Percentiles rank a stretch among this genome's conserved stretches.
Evolutionary conservation across 92 coral and sea anemone genomes (phyloP).

Genomic region (Nematostella vectensis): DNA sequence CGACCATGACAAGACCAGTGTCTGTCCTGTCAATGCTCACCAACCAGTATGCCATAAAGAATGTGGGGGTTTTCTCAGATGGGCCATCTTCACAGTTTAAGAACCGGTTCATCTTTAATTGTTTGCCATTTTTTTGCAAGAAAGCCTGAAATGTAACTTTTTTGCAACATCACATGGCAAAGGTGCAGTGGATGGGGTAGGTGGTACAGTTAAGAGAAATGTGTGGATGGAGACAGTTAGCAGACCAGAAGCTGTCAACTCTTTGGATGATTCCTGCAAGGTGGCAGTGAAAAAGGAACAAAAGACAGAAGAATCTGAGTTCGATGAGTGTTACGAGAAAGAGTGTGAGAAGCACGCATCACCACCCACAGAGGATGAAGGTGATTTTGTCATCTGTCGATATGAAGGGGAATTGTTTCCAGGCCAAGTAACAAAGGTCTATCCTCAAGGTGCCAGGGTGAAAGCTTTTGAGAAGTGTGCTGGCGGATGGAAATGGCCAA

Average conservation of each 20-base stretch:
- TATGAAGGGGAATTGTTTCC: conserved; percentile 45
- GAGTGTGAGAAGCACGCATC: conserved; percentile 27
- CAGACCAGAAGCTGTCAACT: conserved; percentile 28
- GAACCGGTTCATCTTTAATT: conserved; percentile 45
- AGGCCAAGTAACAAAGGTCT: conserved; percentile 40
- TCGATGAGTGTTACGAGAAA: conserved; percentile 33
- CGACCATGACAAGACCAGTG: conserved; percentile 45
- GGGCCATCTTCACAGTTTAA: too few relatives aligned
- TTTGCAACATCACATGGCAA: too few relatives aligned
- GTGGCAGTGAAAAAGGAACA: conserved; percentile 28
- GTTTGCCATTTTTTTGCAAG: conserved; percentile 22
- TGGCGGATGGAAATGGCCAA: too few relatives aligned
- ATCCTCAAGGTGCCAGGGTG: conserved; percentile 41
- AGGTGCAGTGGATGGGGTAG: too few relatives aligned
- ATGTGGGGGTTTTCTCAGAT: too few relatives aligned
- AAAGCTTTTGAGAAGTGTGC: too few relatives aligned
- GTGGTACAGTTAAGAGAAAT: too few relatives aligned
- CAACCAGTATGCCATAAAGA: conserved; percentile 11
- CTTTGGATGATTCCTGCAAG: conserved; percentile 26
- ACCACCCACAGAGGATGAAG: conserved; percentile 19
- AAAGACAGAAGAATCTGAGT: conserved; percentile 31
- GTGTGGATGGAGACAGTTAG: conserved; percentile 42
- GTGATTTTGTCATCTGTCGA: conserved; percentile 37
- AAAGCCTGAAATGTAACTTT: conserved; percentile 27
- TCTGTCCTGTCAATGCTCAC: conserved; percentile 15